Evolutionary conservation across 2,113 vertebrate genomes (phyloP), one percentile per base, ranked within the genome.

Genomic region (Onychostruthus taczanowskii): DNA sequence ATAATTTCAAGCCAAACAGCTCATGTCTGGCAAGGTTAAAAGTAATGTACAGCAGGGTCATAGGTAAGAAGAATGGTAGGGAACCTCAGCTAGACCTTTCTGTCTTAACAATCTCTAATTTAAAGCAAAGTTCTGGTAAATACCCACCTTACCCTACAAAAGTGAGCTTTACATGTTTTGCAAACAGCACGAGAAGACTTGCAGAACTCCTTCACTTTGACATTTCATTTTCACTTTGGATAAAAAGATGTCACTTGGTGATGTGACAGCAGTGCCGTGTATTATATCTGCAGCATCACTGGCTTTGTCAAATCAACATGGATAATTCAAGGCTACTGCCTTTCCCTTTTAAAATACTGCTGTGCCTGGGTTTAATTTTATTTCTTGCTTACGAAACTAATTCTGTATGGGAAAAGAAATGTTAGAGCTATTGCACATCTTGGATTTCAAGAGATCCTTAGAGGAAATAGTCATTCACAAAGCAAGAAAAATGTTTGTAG

Each of bases 191-290:
- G 4, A 90, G 82, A 96, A 94, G 85, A 93, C 74, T 93, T 69
- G 80, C 53, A 93, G 90, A 94, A 52, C 79, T 79, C 30, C 62
- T 84, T 81, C 55, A 90, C 70, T 86, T 96, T 96, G 91, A 94
- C 31, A 91, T 97, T 97, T 96, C 77, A 96, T 97, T 96, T 96
- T 93, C 94, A 93, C 85, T 95, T 90, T 87, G 75, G 87, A 97
- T 97, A 95, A 96, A 96, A 93, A 84, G 94, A 92, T 93, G 56
- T 79, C 92, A 75, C 63, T 94, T 94, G 47, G 50, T 95, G 91
- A 96, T 72, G 78, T 96, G 86, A 96, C 89, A 93, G 77, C 67
- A 89, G 72, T 78, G 72, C 50, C 8, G 6, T 72, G 79, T 74
- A 86, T 96, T 91, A 77, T 84, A 96, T 95, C 87, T 94, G 90